These are phyloP conservation scores for Nephrotoma guestfalica DNA, from an alignment of 2,888 invertebrate genomes.

Conservation along the genomic window DNA sequence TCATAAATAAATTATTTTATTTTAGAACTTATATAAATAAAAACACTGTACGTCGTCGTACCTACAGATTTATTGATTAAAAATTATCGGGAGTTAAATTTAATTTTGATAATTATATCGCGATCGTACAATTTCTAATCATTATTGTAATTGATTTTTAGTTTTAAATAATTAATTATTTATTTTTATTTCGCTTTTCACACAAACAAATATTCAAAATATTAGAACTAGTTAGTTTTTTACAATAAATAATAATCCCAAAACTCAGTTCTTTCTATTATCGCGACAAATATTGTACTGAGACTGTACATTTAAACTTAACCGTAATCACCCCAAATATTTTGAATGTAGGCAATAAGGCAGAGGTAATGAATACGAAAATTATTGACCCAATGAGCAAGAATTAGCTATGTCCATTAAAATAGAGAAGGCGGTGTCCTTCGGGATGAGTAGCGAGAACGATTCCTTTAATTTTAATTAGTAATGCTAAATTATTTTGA, in stretches of 20 bases:
- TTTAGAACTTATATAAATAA: not conserved
- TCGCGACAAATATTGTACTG: not conserved
- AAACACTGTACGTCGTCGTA: not conserved
- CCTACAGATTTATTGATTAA: not conserved
- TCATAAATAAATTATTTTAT: slow-evolving; percentile 21
- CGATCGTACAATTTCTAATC: not conserved
- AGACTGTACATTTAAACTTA: not conserved
- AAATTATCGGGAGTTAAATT: not conserved
- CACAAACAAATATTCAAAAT: not conserved
- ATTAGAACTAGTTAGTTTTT: not conserved
- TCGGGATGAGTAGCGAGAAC: too few species aligned
- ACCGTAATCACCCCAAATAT: not conserved
- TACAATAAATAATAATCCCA: too few species aligned
- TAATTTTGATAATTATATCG: not conserved
- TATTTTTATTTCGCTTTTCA: not conserved
- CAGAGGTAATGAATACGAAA: too few species aligned
- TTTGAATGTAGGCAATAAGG: too few species aligned
- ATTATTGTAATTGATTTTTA: not conserved
- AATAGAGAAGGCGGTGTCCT: too few species aligned
- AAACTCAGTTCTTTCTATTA: not conserved
- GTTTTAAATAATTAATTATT: not conserved
- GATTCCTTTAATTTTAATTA: too few species aligned
- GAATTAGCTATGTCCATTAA: too few species aligned
- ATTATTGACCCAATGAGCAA: too few species aligned
- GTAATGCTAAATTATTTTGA: too few species aligned